Evolutionary conservation across 1,140 invertebrate species (phyloP).

Genomic region (Zaprionus camerounensis): DNA sequence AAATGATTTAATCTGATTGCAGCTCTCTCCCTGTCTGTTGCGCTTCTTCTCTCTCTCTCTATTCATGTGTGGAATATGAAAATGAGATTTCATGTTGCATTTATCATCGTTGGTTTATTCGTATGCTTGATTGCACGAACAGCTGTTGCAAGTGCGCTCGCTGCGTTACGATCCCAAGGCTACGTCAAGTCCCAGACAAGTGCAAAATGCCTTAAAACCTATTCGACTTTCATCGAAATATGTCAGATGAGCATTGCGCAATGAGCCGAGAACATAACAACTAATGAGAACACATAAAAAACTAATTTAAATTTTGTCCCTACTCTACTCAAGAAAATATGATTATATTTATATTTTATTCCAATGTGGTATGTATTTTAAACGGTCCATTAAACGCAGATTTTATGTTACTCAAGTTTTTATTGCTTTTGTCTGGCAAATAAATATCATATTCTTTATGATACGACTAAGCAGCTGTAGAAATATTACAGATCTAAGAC

Average conservation of each 20-base stretch:
- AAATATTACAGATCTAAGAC: slow-evolving; percentile 36
- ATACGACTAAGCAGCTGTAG: slow-evolving; percentile 10
- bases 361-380: slow-evolving; percentile 1
- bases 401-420: slow-evolving; percentile 48
- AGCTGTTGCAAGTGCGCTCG: slow-evolving; percentile 58
- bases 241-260: neutral
- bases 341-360: slow-evolving; percentile 1
- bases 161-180: slow-evolving; percentile 33
- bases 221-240: slow-evolving; percentile 32
- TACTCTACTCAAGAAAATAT: neutral
- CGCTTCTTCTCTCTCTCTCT: neutral
- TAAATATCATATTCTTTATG: slow-evolving; percentile 41
- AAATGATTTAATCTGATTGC: slow-evolving; percentile 66
- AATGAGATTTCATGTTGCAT: slow-evolving; percentile 54
- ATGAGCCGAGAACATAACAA: neutral
- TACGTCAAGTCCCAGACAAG: slow-evolving; percentile 50
- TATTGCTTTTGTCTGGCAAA: slow-evolving; percentile 64
- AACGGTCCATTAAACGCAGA: slow-evolving; percentile 49
- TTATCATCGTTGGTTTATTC: slow-evolving; percentile 63
- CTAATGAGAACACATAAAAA: neutral
- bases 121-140: slow-evolving; percentile 74
- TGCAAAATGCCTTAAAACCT: slow-evolving; percentile 55
- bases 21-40: slow-evolving; percentile 12
- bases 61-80: slow-evolving; percentile 57
- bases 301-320: neutral